Percentiles rank a stretch among this genome's conserved stretches.
Conservation (phyloP, 2,113 vertebrate genomes). For the Neogobius melanostomus region DNA sequence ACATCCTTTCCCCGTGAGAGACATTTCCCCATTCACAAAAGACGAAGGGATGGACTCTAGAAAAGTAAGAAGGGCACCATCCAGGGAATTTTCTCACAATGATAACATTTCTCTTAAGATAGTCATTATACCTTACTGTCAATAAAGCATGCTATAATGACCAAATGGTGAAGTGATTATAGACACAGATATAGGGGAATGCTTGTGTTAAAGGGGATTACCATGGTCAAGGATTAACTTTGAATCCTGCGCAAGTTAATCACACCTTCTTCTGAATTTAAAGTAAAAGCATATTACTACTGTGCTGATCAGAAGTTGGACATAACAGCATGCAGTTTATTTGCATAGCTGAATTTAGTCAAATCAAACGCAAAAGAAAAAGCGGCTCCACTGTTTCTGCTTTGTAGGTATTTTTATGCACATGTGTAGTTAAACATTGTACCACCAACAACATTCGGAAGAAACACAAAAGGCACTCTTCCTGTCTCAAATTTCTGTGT, state of each 20-base stretch:
- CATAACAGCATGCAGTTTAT: constrained; percentile 30
- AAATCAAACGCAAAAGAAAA: constrained; percentile 65
- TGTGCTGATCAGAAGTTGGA: neutral
- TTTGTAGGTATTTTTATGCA: no score
- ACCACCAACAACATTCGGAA: no score
- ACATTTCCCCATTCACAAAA: constrained; percentile 66
- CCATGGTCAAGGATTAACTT: neutral
- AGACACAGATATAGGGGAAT: neutral
- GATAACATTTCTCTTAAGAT: constrained; percentile 68
- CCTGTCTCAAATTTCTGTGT: no score
- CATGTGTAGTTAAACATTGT: no score
- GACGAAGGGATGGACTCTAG: constrained; percentile 53
- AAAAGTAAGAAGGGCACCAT: constrained; percentile 19
- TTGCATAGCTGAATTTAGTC: constrained; percentile 68
- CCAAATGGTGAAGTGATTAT: constrained; percentile 4
- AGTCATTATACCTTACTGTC: constrained; percentile 24
- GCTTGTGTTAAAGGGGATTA: neutral
- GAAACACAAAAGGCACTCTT: no score
- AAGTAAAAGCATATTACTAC: neutral
- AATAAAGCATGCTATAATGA: constrained; percentile 3
- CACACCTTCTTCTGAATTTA: no score
- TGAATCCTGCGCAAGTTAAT: neutral
- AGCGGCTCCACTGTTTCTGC: constrained; percentile 45
- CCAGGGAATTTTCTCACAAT: constrained; percentile 68
- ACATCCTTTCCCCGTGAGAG: constrained; percentile 68